These are phyloP conservation scores for Phengaris alcon DNA, from an alignment of 2,888 invertebrate species.

Conservation along the genomic window DNA sequence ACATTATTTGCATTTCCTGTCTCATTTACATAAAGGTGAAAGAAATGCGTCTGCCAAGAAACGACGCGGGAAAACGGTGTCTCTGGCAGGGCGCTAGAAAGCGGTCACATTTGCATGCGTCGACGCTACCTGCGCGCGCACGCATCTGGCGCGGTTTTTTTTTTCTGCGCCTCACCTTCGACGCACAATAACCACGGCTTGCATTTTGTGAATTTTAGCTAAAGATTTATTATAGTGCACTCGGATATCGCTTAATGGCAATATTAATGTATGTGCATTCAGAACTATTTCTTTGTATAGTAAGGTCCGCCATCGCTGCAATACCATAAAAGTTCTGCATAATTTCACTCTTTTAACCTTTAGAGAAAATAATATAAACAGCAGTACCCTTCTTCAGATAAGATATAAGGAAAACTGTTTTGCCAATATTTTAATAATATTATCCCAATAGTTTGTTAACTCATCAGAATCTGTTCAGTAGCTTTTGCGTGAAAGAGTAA, in stretches of 20 bases:
- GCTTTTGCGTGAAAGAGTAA: too few species aligned
- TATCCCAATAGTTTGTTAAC: too few species aligned
- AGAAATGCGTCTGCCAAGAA: slow-evolving; percentile 9
- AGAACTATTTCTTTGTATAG: slow-evolving; percentile 18
- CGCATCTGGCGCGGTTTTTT: slow-evolving; percentile 54
- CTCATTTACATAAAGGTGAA: slow-evolving; percentile 19
- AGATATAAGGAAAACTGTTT: neutral
- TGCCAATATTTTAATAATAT: too few species aligned
- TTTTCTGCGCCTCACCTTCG: slow-evolving; percentile 36
- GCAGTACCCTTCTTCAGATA: neutral
- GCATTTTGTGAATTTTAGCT: slow-evolving; percentile 57
- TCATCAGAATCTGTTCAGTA: too few species aligned
- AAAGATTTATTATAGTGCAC: slow-evolving; percentile 53
- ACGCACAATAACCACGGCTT: slow-evolving; percentile 49
- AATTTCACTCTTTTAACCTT: slow-evolving; percentile 42
- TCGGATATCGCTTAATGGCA: slow-evolving; percentile 28
- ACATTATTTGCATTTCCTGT: slow-evolving; percentile 16
- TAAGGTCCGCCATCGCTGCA: slow-evolving; percentile 28
- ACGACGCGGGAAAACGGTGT: slow-evolving; percentile 21
- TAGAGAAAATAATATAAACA: slow-evolving; percentile 28
- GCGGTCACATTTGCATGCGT: slow-evolving; percentile 52
- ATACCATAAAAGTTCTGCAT: slow-evolving; percentile 37
- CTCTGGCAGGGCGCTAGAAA: slow-evolving; percentile 24
- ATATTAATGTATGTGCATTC: slow-evolving; percentile 31
- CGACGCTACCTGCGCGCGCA: slow-evolving; percentile 59